Conservation (phyloP, 1,140 invertebrate genomes). For the Araneus ventricosus region DNA sequence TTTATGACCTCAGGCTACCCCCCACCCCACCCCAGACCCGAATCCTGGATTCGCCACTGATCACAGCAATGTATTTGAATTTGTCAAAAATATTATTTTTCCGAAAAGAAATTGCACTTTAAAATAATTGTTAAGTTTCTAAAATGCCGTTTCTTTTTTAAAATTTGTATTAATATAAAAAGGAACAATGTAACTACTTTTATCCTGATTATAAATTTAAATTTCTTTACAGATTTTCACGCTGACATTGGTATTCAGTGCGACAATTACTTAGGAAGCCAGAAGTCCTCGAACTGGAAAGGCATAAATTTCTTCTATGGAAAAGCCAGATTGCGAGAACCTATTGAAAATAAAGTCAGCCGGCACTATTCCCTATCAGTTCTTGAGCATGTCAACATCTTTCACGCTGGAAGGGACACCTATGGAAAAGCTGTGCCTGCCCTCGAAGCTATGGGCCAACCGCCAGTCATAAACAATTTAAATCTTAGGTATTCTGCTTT, state of each 20-base stretch:
- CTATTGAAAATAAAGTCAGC: slow-evolving; percentile 78
- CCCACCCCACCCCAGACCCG: too few relatives aligned
- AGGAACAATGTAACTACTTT: background rate
- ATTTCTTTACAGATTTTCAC: slow-evolving; percentile 87
- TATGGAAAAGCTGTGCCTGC: slow-evolving; percentile 92
- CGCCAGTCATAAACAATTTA: slow-evolving; percentile 90
- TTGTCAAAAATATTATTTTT: too few relatives aligned
- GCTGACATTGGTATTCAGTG: slow-evolving; percentile 93
- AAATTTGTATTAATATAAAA: too few relatives aligned
- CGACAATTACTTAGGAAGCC: slow-evolving; percentile 74
- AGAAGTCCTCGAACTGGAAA: slow-evolving; percentile 86
- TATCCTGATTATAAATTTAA: background rate
- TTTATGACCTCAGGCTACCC: too few relatives aligned
- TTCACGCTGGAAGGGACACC: slow-evolving; percentile 90
- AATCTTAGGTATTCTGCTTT: slow-evolving; percentile 91
- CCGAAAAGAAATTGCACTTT: too few relatives aligned
- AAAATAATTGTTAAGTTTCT: too few relatives aligned
- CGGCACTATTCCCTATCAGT: slow-evolving; percentile 86
- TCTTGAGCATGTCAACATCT: slow-evolving; percentile 89
- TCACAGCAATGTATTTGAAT: too few relatives aligned
- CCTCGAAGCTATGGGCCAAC: slow-evolving; percentile 90
- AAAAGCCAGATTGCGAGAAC: slow-evolving; percentile 30
- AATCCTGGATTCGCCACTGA: too few relatives aligned
- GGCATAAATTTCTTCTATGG: slow-evolving; percentile 82
- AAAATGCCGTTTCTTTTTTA: too few relatives aligned